Evolutionary conservation across 2,888 invertebrate species (phyloP), one percentile per base, ranked within the genome.

Genomic region (Agrenia bidenticulata): DNA sequence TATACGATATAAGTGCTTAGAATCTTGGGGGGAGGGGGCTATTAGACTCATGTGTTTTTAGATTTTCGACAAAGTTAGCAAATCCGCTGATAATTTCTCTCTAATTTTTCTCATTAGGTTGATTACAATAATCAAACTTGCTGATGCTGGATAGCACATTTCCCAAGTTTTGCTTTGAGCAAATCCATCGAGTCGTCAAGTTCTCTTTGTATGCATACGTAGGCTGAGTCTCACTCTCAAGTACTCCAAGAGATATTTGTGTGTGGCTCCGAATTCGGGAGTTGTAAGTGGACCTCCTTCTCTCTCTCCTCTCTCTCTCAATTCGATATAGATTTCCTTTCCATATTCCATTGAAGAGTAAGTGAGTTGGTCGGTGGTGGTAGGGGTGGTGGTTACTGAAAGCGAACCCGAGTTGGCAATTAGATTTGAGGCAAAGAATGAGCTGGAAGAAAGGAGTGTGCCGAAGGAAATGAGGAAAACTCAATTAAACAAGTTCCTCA

Each of bases 401-500:
- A 45, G 45, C 9, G 45, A 39, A 39, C 39, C 39, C 39, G 58
- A 49, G n/a, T 59, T 49, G 58, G 59, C 59, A 59, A 59, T 59
- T 59, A 59, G 59, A 59, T 23, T 50, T 19, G 23, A 27, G 60
- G 27, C 7, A 51, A 50, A 23, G 61, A 27, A 24, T 51, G 51
- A 39, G 51, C 51, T 41, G 37, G 61, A 41, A 61, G 53, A 61
- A 51, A 51, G 53, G 26, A 51, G 24, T 4, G 2, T 24, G 45
- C 54, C 54, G 41, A 60, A 64, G 68, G 61, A 66, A 69, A 64
- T 66, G 61, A 70, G 67, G 70, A 70, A 67, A 70, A 67, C 70
- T 70, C 70, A 67, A 70, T 70, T 70, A 70, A 70, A 63, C 63
- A 67, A 65, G 65, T 67, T 70, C 51, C 55, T 67, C 56, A 57